Evolutionary conservation across 2,797 vertebrate species (phyloP), one percentile per base, ranked within the genome.

Genomic region (Scarus forsteni): DNA sequence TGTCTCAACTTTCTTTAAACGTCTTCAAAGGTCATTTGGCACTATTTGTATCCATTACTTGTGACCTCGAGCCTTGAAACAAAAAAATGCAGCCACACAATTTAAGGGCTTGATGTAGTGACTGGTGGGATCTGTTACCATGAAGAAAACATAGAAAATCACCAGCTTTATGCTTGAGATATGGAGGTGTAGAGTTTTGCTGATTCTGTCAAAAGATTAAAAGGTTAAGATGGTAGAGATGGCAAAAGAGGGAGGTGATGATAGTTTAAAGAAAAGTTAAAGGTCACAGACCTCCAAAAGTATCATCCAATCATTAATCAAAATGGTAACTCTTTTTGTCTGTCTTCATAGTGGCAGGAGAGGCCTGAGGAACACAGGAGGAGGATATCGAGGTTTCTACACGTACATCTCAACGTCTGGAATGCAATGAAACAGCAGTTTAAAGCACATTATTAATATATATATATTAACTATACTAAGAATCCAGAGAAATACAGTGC

Each of bases 401-500:
- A 74, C 66, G 85, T 45, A 77, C 64, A 38, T 81, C 57, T 81
- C 59, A 53, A 60, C 18, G 65, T 60, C 73, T 80, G 79, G 66
- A 88, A 77, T 73, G 79, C 66, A 71, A 66, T 73, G 81, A 60
- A 71, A 80, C 75, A 85, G 78, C 83, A 83, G 77, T 77, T 81
- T 73, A 73, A 75, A 79, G 70, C 71, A 77, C 78, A 56, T 76
- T 75, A 65, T 68, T 35, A 52, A 27, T 42, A 57, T 19, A 40
- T 34, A 78, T 70, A 50, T 78, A 71, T 68, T 61, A 72, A 57
- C 48, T 57, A 48, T 13, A 80, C 64, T 57, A 70, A 57, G 15
- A 35, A 51, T 69, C 44, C 40, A 66, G 57, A 75, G 60, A 50
- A 57, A 60, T 60, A 62, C 61, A 66, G 44, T 12, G 56, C 60